phyloP scores from a whole-genome alignment of 53 echinoderm and acorn worm species.

The Stichopus horrens region DNA sequence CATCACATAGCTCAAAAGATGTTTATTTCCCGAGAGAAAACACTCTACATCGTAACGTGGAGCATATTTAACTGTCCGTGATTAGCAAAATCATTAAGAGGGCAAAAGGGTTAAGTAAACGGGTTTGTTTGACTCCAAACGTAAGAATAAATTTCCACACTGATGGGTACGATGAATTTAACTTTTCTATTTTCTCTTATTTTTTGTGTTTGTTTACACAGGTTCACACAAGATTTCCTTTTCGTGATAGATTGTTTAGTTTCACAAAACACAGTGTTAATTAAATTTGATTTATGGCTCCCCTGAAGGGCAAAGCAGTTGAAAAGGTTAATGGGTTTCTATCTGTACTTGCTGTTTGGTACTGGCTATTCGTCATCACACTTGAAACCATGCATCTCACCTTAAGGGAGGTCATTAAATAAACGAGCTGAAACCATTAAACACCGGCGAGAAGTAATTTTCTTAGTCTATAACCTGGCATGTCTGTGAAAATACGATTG shows the following conservation, averaged over 20 bases:
- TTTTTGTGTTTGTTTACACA: too few species aligned
- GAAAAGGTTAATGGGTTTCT: background rate
- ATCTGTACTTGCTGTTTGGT: background rate
- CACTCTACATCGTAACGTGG: too few species aligned
- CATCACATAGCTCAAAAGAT: too few species aligned
- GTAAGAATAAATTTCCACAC: too few species aligned
- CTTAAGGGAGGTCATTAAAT: background rate
- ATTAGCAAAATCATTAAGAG: too few species aligned
- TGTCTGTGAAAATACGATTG: background rate
- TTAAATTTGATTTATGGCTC: background rate
- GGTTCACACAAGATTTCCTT: too few species aligned
- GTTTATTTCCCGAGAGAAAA: too few species aligned
- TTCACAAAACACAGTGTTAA: background rate
- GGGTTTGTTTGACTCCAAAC: too few species aligned
- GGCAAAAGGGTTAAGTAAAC: too few species aligned
- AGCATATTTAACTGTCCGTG: too few species aligned
- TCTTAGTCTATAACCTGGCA: background rate
- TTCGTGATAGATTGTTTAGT: background rate
- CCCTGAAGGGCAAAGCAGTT: background rate
- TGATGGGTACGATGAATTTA: too few species aligned
- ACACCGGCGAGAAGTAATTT: background rate
- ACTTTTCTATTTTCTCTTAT: too few species aligned
- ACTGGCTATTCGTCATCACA: background rate
- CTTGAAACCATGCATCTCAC: background rate
- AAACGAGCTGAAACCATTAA: background rate